A percentile compares a stretch with the other conserved stretches of the same genome.
These are phyloP conservation scores for Hypercompe scribonia DNA, from an alignment of 2,888 invertebrate species.

Conservation along the genomic window DNA sequence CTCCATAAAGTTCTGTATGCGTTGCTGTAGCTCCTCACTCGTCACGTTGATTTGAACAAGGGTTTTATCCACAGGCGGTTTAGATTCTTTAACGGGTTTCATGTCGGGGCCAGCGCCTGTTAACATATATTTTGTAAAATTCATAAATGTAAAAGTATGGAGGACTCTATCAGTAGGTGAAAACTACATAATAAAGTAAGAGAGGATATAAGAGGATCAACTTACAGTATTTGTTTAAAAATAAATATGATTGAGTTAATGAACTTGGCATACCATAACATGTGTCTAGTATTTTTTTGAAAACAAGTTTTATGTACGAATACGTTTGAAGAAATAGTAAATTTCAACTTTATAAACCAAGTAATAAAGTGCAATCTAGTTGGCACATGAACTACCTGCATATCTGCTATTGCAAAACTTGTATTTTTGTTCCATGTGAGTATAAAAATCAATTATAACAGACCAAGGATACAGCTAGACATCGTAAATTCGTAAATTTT, in stretches of 20 bases:
- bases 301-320: too few relatives aligned
- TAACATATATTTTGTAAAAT: constrained; percentile 6
- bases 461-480: too few relatives aligned
- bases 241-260: too few relatives aligned
- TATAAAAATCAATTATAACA: too few relatives aligned
- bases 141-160: not conserved
- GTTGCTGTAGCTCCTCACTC: constrained; percentile 88
- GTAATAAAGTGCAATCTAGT: not conserved
- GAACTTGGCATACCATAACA: too few relatives aligned
- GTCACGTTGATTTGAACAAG: constrained; percentile 90
- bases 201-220: not conserved
- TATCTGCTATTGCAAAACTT: too few relatives aligned
- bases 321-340: not conserved
- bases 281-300: too few relatives aligned
- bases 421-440: too few relatives aligned
- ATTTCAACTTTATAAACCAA: not conserved
- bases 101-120: constrained; percentile 51
- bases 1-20: constrained; percentile 91
- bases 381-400: too few relatives aligned
- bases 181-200: not conserved
- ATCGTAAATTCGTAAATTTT: too few relatives aligned
- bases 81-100: constrained; percentile 36
- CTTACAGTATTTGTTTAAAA: too few relatives aligned
- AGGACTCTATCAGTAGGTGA: not conserved
- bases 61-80: constrained; percentile 62